Evolutionary conservation across 2,113 vertebrate genomes (phyloP), one percentile per base, ranked within the genome.

Genomic region (Anolis carolinensis): DNA sequence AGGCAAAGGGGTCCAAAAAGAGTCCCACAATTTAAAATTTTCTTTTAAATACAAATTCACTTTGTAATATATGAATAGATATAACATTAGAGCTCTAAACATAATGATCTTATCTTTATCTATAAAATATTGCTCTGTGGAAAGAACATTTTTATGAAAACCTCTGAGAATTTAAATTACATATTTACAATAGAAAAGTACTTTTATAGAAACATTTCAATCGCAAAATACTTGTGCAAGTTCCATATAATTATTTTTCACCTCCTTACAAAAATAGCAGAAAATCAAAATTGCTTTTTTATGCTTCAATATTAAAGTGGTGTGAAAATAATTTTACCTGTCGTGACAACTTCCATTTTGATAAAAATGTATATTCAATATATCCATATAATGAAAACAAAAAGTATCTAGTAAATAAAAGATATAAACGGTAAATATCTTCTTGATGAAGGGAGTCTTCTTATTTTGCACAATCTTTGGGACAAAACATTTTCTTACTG

Each of bases 31-130:
- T 95, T 97, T 94, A 93, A 95, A 96, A 95, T 93, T 93, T 96
- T 96, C 95, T 91, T 95, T 97, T 97, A 97, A 97, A 97, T 97
- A 97, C 96, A 97, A 97, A 97, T 97, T 95, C 92, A 94, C 93
- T 97, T 92, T 95, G 83, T 94, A 95, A 94, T 95, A 94, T 95
- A 96, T 92, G 96, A 96, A 97, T 97, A 97, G 94, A 95, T 95
- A 95, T 91, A 97, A 95, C 92, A 96, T 96, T 95, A 96, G 91
- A 93, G 86, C 93, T 96, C 96, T 96, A 97, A 97, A 96, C 95
- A 95, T 95, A 95, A 95, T 94, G 88, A 96, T 96, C 96, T 95
- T 94, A 92, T 94, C 94, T 94, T 92, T 92, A 95, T 95, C 95
- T 96, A 97, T 96, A 96, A 97, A 95, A 97, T 96, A 94, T 95